phyloP scores from a whole-genome alignment of 2,113 vertebrate species.

The Electrona antarctica region DNA sequence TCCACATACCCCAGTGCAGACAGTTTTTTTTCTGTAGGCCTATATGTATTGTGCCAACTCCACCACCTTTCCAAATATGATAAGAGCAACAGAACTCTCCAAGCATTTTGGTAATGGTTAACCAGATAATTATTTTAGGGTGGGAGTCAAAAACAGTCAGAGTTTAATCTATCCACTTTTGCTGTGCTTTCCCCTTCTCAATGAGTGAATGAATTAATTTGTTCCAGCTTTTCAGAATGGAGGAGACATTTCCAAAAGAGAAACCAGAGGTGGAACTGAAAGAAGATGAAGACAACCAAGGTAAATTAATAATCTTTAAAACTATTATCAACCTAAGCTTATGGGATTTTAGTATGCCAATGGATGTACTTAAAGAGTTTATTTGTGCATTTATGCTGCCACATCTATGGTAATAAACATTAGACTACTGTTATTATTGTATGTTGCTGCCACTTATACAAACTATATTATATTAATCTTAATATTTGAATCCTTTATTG shows the following conservation, averaged over 20 bases:
- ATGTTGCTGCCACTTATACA: background rate
- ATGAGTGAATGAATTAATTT: constrained; percentile 61
- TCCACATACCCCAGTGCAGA: background rate
- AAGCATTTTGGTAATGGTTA: constrained; percentile 78
- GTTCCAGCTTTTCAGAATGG: constrained; percentile 71
- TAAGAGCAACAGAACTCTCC: constrained; percentile 76
- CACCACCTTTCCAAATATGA: constrained; percentile 83
- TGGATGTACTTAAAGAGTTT: background rate
- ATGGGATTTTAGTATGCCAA: background rate
- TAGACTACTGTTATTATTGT: background rate
- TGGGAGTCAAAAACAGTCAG: constrained; percentile 72
- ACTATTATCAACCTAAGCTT: background rate
- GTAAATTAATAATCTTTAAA: constrained; percentile 48
- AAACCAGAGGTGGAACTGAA: constrained; percentile 51
- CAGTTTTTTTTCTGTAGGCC: background rate
- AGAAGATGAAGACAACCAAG: constrained; percentile 66
- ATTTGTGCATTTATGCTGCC: constrained; percentile 15
- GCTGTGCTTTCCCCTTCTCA: constrained; percentile 40
- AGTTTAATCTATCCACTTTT: constrained; percentile 49
- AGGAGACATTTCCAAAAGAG: constrained; percentile 65
- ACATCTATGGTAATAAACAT: background rate
- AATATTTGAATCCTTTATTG: constrained; percentile 5
- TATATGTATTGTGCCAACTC: constrained; percentile 71
- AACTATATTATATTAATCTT: background rate
- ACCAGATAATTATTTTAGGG: constrained; percentile 80